These are phyloP conservation scores for Seriola aureovittata DNA, from an alignment of 2,113 vertebrate species.

Conservation along the genomic window DNA sequence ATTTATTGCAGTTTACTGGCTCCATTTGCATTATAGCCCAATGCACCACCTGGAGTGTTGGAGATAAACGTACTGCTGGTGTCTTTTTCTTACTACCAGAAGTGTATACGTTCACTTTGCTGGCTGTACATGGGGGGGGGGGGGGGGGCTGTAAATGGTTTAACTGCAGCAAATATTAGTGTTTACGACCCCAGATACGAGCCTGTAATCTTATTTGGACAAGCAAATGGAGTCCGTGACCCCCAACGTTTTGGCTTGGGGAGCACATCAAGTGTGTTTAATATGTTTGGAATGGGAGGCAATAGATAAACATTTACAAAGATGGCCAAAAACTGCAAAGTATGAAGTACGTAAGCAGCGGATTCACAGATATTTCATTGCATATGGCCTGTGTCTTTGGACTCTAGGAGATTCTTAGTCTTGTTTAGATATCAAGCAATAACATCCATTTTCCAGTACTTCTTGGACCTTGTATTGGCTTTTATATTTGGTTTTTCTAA, in stretches of 20 bases:
- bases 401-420: conserved; percentile 12
- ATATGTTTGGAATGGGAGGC: conserved; percentile 63
- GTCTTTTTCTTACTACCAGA: conserved; percentile 33
- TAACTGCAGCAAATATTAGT: conserved; percentile 70
- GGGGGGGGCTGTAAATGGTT: conserved; percentile 49
- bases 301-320: conserved; percentile 72
- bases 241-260: conserved; percentile 51
- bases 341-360: conserved; percentile 29
- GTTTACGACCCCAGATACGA: conserved; percentile 63
- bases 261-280: conserved; percentile 45
- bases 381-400: neutral
- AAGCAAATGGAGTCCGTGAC: conserved; percentile 70
- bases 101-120: conserved; percentile 36
- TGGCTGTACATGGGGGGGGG: conserved; percentile 2
- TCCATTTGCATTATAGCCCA: conserved; percentile 59
- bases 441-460: conserved; percentile 10
- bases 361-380: conserved; percentile 40
- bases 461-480: neutral
- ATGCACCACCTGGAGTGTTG: conserved; percentile 68
- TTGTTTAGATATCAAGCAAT: conserved; percentile 13
- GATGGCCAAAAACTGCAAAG: conserved; percentile 46
- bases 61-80: conserved; percentile 48
- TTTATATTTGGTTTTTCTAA: conserved; percentile 14
- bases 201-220: conserved; percentile 75
- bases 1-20: conserved; percentile 74